phyloP scores from a whole-genome alignment of 2,113 vertebrate genomes.

The Pelobates fuscus region DNA sequence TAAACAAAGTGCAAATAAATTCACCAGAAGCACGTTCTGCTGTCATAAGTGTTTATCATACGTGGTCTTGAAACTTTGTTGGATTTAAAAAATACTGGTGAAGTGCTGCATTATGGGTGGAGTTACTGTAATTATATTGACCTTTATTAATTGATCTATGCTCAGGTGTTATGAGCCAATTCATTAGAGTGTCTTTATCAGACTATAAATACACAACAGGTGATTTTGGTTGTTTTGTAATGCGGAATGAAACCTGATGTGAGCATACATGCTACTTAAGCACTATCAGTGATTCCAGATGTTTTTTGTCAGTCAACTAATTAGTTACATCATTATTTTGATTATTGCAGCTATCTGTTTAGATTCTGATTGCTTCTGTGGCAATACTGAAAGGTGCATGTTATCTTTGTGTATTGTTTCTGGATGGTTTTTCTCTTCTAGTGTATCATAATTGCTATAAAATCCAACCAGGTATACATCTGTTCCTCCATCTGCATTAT shows the following conservation, averaged over 20 bases:
- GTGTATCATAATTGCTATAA: no score
- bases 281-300: slow-evolving; percentile 8
- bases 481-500: no score
- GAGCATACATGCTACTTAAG: slow-evolving; percentile 6
- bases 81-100: no score
- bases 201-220: neutral
- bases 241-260: neutral
- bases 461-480: neutral
- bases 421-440: neutral
- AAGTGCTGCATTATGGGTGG: no score
- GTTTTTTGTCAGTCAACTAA: slow-evolving; percentile 31
- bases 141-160: no score
- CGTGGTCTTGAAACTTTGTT: no score
- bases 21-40: no score
- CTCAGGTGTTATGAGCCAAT: no score
- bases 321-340: slow-evolving; percentile 38
- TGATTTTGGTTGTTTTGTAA: slow-evolving; percentile 7
- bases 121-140: no score
- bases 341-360: slow-evolving; percentile 27
- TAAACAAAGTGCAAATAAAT: no score
- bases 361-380: slow-evolving; percentile 11
- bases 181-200: neutral
- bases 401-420: neutral
- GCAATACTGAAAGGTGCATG: neutral
- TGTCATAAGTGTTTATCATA: no score